Evolutionary conservation across 2,797 vertebrate species (phyloP), one percentile per base, ranked within the genome.

Genomic region (Lithobates pipiens): DNA sequence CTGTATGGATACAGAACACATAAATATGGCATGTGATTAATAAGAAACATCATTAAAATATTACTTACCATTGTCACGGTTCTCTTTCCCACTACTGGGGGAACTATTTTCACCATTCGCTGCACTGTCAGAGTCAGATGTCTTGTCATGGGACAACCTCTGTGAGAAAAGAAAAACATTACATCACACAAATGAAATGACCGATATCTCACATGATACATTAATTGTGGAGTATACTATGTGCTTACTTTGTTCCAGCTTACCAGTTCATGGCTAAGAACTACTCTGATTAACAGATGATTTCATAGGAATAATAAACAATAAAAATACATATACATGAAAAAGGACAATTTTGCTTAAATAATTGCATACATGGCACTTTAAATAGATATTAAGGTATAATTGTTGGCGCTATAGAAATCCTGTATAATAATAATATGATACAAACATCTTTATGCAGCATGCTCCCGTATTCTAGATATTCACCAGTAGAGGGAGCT

Each of bases 121-220:
- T 46, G 95, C 89, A 0, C 97, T 98, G 92, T 99, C 97, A 0
- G 97, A 98, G 89, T 99, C 98, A 0, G 98, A 99, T 0, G 96
- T 94, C 89, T 96, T 97, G 74, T 99, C 98, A 87, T 94, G 92
- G 15, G 94, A 95, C 77, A 96, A 90, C 89, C 95, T 92, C 97
- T 99, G 0, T 3, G 42, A 34, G 74, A 81, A 71, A n/a, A 85
- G 76, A 21, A 32, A 32, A 32, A 3, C 2, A 32, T 2, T 32
- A 70, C 0, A 15, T 11, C 54, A 61, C 21, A 61, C 1, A 61
- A 61, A 23, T 61, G n/a, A 61, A 4, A 61, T n/a, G 42, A 75
- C 25, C 73, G 25, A 57, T 15, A n/a, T 44, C 27, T 57, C 10
- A n/a, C 16, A 21, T 6, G 21, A 76, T 29, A 34, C 27, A 29